Conservation (phyloP, 2,888 invertebrate genomes). For the Agelastica alni region DNA sequence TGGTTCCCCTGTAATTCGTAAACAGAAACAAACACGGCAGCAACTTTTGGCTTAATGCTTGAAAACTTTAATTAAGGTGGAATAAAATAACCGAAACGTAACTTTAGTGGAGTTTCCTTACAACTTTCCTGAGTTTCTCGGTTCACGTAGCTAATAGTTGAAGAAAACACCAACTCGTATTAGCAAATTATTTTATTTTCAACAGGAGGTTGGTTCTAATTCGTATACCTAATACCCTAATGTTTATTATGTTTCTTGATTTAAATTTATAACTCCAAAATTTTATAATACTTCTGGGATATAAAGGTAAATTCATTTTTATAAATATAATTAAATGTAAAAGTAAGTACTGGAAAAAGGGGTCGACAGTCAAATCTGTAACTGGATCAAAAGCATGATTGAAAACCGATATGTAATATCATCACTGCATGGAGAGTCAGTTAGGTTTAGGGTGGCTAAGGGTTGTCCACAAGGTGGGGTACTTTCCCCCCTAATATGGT, state of each 20-base stretch:
- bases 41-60: constrained; percentile 20
- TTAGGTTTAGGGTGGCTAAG: too few relatives aligned
- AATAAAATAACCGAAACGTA: constrained; percentile 27
- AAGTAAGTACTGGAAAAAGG: too few relatives aligned
- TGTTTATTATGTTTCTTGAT: constrained; percentile 5
- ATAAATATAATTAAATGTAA: too few relatives aligned
- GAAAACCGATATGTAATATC: too few relatives aligned
- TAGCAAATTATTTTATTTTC: constrained; percentile 14
- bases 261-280: not conserved
- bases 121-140: constrained; percentile 16
- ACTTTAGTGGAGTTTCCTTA: constrained; percentile 19
- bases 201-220: constrained; percentile 5
- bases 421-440: too few relatives aligned
- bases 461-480: too few relatives aligned
- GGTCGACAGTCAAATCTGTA: too few relatives aligned
- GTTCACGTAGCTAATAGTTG: constrained; percentile 11
- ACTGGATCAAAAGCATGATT: too few relatives aligned
- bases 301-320: too few relatives aligned
- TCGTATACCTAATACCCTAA: constrained; percentile 4
- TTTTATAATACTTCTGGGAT: too few relatives aligned
- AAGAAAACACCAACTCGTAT: constrained; percentile 9
- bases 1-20: constrained; percentile 10
- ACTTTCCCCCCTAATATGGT: too few relatives aligned
- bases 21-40: constrained; percentile 13
- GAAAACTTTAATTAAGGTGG: constrained; percentile 24